Evolutionary conservation across 2,113 vertebrate species (phyloP).

Genomic region (Malurus cyaneus): DNA sequence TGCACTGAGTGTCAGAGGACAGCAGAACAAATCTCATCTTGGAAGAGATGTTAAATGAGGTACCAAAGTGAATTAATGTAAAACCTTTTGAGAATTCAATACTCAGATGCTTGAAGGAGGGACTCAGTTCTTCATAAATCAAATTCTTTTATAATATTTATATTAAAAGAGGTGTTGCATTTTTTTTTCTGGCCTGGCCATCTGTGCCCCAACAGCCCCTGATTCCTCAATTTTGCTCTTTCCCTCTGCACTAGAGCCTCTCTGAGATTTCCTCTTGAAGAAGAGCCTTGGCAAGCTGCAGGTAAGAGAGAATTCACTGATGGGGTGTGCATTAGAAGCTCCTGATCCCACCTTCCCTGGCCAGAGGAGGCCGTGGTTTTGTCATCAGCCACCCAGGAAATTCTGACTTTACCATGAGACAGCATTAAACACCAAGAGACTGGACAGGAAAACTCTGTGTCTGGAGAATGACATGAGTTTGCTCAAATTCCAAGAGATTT

Average conservation of each 20-base stretch:
- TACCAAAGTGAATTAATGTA: background rate
- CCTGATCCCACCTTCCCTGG: background rate
- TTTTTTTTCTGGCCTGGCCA: background rate
- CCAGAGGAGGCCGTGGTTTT: background rate
- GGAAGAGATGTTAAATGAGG: background rate
- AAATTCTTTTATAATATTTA: background rate
- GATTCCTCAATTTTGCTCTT: background rate
- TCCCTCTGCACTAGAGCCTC: background rate
- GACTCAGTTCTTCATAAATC: background rate
- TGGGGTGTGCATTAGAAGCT: background rate
- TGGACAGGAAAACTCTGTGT: background rate
- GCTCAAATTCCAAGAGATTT: background rate
- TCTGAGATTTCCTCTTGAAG: background rate
- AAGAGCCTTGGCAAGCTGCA: background rate
- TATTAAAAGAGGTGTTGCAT: background rate
- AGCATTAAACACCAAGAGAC: background rate
- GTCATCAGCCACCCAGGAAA: background rate
- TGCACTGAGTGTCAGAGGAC: accelerated
- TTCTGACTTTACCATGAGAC: background rate
- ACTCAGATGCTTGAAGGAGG: background rate
- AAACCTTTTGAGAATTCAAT: background rate
- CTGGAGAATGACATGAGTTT: background rate
- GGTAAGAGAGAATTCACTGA: background rate
- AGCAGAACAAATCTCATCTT: background rate
- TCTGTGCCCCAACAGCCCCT: background rate